Conservation (phyloP, 2,797 vertebrate species). For the Coendou prehensilis region DNA sequence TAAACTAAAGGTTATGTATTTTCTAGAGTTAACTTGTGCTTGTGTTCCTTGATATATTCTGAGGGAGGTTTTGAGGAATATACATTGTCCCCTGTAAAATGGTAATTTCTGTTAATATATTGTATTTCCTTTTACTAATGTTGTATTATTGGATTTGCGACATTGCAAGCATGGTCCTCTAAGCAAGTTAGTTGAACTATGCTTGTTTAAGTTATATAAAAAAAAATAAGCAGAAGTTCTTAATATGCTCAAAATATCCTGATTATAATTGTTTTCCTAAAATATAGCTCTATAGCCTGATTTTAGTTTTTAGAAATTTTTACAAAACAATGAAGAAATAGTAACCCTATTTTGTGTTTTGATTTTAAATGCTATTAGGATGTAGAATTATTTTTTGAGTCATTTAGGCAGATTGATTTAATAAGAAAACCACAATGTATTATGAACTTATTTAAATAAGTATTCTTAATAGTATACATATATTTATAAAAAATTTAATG, state of each 20-base stretch:
- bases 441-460: neutral
- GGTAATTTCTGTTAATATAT: neutral
- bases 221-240: constrained; percentile 60
- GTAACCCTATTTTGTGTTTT: constrained; percentile 34
- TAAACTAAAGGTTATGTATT: neutral
- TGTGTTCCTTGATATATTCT: neutral
- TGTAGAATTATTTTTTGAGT: constrained; percentile 19
- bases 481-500: constrained; percentile 31
- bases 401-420: neutral
- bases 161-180: neutral
- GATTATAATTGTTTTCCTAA: constrained; percentile 51
- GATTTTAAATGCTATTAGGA: constrained; percentile 21
- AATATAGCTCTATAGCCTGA: constrained; percentile 24
- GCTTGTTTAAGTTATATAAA: neutral
- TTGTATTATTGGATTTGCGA: constrained; percentile 1
- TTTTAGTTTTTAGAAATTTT: constrained; percentile 59
- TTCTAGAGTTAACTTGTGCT: neutral
- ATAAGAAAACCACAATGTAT: neutral
- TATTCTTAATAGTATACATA: neutral
- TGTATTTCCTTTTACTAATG: constrained; percentile 33
- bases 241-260: neutral
- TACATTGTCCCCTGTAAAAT: neutral
- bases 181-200: constrained; percentile 34
- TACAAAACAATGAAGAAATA: constrained; percentile 11
- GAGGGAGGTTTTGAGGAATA: constrained; percentile 28